Evolutionary conservation across 2,113 vertebrate species (phyloP).

Genomic region (Hydrochoerus hydrochaeris): DNA sequence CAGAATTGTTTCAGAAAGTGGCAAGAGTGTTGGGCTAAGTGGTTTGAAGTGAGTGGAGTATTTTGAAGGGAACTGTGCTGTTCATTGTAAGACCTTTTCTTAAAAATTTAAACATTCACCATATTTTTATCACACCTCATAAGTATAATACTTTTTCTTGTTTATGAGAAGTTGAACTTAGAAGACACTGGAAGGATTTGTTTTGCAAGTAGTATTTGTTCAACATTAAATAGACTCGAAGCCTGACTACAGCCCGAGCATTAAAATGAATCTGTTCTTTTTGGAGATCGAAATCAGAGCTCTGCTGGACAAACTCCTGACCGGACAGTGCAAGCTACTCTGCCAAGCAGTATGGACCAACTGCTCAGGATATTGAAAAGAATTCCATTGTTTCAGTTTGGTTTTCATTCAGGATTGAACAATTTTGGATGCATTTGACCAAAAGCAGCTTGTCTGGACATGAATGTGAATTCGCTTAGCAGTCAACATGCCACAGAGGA

Average conservation of each 20-base stretch:
- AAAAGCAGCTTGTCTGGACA: slow-evolving; percentile 39
- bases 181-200: too few species aligned
- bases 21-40: background rate
- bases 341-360: background rate
- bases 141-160: background rate
- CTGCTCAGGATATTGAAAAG: background rate
- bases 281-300: background rate
- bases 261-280: background rate
- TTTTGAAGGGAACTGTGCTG: background rate
- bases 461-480: slow-evolving; percentile 34
- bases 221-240: background rate
- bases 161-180: background rate
- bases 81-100: background rate
- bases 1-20: background rate
- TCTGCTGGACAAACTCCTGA: background rate
- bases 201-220: background rate
- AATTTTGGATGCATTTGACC: slow-evolving; percentile 22
- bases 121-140: background rate
- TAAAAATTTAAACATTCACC: background rate
- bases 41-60: background rate
- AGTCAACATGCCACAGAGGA: background rate
- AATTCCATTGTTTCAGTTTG: slow-evolving; percentile 37
- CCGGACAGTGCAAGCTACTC: background rate
- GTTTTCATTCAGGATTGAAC: slow-evolving; percentile 56
- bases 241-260: background rate